Evolutionary conservation across 2,113 vertebrate genomes (phyloP), one percentile per base, ranked within the genome.

Genomic region (Pycnonotus jocosus): DNA sequence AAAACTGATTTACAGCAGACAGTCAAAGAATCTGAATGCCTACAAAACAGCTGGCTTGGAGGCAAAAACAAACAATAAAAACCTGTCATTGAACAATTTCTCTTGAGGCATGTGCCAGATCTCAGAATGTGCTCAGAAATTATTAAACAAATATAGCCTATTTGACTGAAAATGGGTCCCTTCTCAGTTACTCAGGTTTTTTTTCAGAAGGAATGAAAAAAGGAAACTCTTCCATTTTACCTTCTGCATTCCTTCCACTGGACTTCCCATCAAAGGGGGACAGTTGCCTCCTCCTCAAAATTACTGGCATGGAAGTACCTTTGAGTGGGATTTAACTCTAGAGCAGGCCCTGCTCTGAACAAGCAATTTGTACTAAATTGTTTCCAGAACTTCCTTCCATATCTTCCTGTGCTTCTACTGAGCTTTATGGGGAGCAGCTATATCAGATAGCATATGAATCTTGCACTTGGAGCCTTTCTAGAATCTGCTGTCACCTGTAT

Each of bases 311-410:
- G 6, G 27, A 54, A 81, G 4, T 33, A 50, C 10, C n/a, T 56
- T 27, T 20, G 38, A 58, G 12, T 10, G 9, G 8, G 11, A 71
- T 87, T 91, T 73, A 57, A 53, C 5, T 62, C 61, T 45, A 44
- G n/a, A 66, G 25, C 23, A 45, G 12, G 3, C 10, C 5, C 12
- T 51, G 12, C 10, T 88, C 42, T 68, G 47, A 92, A 79, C 12
- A 53, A 82, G 7, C 0, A 19, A 57, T 71, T 56, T 30, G 9
- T 44, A 78, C 19, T n/a, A 56, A 60, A 56, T 27, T 0, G 0
- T 56, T 83, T 86, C 23, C 35, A 87, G 25, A 81, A 81, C 3
- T 81, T 11, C 9, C 21, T 85, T 79, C 21, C 18, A 16, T 13
- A 22, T 42, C 1, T 1, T 74, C 62, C 30, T 38, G 1, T 60